Conservation (phyloP, 2,797 vertebrate genomes). For the Staurois parvus region DNA sequence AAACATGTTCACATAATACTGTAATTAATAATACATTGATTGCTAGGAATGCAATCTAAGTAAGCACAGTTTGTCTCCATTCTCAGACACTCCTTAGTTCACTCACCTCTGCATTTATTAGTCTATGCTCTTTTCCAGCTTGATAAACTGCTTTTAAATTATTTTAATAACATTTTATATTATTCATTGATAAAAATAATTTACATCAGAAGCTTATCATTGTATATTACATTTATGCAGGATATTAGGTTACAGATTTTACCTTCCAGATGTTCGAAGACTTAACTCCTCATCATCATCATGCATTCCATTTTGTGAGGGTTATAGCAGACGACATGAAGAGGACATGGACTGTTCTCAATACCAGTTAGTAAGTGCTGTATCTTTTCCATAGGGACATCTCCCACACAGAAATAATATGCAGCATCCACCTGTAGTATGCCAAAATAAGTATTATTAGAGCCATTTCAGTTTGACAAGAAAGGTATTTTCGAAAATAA, state of each 20-base stretch:
- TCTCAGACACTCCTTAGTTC: too few species aligned
- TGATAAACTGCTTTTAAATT: too few species aligned
- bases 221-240: background rate
- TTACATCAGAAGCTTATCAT: too few species aligned
- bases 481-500: background rate
- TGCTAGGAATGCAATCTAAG: too few species aligned
- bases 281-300: conserved; percentile 77
- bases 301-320: conserved; percentile 74
- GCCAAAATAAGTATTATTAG: conserved; percentile 10
- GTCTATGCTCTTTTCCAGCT: too few species aligned
- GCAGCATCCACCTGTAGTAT: conserved; percentile 76
- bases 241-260: conserved; percentile 53
- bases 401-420: conserved; percentile 80
- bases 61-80: too few species aligned
- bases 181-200: too few species aligned
- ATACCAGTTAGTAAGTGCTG: conserved; percentile 69
- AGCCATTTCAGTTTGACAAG: background rate
- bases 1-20: background rate
- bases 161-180: too few species aligned
- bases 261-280: conserved; percentile 75
- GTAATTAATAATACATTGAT: too few species aligned
- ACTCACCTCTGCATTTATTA: too few species aligned
- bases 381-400: conserved; percentile 69
- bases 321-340: conserved; percentile 80
- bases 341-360: conserved; percentile 65